Percentiles rank a stretch among this genome's conserved stretches.
These are phyloP conservation scores for Scotopteryx bipunctaria DNA, from an alignment of 2,888 invertebrate genomes.

Conservation along the genomic window DNA sequence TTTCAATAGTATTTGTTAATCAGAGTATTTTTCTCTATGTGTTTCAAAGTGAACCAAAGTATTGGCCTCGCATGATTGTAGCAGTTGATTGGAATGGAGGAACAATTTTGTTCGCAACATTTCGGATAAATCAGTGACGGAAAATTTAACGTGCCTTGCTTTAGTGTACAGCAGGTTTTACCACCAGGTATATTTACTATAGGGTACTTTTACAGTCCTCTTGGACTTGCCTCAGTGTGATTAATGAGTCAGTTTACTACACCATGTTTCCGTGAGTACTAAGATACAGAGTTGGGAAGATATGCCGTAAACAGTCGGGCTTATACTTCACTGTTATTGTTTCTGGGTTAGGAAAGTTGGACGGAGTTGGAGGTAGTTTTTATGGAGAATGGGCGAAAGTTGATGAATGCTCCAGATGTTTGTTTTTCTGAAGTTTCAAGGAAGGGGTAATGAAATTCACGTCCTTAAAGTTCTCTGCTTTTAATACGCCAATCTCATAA, in stretches of 20 bases:
- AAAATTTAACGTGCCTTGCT: not conserved
- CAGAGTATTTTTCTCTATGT: no score
- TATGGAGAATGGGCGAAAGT: constrained; percentile 17
- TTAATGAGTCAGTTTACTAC: constrained; percentile 70
- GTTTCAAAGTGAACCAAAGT: no score
- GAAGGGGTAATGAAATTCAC: no score
- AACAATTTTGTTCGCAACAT: no score
- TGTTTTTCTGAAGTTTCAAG: constrained; percentile 1
- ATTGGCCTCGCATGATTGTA: no score
- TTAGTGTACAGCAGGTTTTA: constrained; percentile 18
- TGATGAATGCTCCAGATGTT: constrained; percentile 22
- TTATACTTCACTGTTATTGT: constrained; percentile 45
- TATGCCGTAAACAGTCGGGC: constrained; percentile 51
- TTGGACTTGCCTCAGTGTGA: constrained; percentile 61
- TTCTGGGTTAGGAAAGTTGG: constrained; percentile 24
- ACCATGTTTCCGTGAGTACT: constrained; percentile 65
- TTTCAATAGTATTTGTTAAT: no score
- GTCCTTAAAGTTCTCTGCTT: no score
- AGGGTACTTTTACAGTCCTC: constrained; percentile 52
- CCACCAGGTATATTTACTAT: constrained; percentile 25
- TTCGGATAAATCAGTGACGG: no score
- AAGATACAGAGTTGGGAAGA: constrained; percentile 50
- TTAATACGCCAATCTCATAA: no score
- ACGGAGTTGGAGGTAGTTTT: constrained; percentile 22
- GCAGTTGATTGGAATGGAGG: no score